A percentile compares a stretch with the other conserved stretches of the same genome.
These are phyloP conservation scores for Poecilia wingei DNA, from an alignment of 2,797 vertebrate genomes.

Conservation along the genomic window DNA sequence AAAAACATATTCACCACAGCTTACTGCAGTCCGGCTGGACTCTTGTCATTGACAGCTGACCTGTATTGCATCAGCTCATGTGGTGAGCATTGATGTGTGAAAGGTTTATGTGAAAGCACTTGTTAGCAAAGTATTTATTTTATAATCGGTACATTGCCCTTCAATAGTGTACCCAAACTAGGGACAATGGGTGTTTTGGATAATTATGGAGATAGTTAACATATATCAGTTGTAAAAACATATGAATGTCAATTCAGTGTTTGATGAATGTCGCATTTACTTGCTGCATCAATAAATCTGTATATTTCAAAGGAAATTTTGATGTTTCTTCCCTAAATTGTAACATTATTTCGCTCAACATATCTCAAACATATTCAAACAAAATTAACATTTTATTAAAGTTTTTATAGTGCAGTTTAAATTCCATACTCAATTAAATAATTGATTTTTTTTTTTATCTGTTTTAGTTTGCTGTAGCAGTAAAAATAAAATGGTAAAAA, in stretches of 20 bases:
- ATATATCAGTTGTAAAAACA: not conserved
- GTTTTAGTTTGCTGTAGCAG: no score
- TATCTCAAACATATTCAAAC: not conserved
- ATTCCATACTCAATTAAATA: not conserved
- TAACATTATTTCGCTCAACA: not conserved
- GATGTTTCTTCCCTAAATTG: not conserved
- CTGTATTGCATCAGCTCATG: not conserved
- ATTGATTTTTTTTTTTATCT: no score
- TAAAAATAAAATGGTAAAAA: no score
- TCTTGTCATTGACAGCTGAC: constrained; percentile 12
- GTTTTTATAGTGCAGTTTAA: not conserved
- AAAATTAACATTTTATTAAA: not conserved
- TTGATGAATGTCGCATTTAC: not conserved
- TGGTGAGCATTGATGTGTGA: not conserved
- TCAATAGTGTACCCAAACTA: not conserved
- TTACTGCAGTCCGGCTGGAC: not conserved
- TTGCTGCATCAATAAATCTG: not conserved
- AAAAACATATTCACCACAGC: not conserved
- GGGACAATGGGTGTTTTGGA: not conserved
- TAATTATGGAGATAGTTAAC: not conserved
- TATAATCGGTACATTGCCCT: not conserved
- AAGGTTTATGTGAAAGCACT: not conserved
- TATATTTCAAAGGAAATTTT: not conserved
- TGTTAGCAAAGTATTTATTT: constrained; percentile 6
- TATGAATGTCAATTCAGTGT: not conserved